Conservation (phyloP, 1,140 invertebrate species). For the Ectropis grisescens region DNA sequence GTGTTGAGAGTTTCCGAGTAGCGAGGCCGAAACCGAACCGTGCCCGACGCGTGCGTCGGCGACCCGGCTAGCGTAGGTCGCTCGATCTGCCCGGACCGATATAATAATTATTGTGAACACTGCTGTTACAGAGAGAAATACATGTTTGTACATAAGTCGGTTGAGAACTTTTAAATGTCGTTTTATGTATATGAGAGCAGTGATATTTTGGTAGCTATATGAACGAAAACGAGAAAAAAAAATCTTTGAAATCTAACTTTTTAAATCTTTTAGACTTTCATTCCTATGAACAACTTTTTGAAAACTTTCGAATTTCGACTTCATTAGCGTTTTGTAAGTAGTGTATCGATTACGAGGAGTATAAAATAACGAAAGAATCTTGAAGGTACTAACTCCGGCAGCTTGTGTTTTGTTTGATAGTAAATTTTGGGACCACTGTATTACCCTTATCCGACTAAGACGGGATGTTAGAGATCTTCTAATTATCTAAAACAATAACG, state of each 20-base stretch:
- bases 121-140: constrained; percentile 32
- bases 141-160: constrained; percentile 50
- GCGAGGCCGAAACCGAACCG: constrained; percentile 40
- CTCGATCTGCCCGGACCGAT: too few species aligned
- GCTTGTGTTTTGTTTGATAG: constrained; percentile 56
- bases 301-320: constrained; percentile 26
- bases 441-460: constrained; percentile 23
- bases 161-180: constrained; percentile 24
- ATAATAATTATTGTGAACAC: too few species aligned
- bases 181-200: constrained; percentile 53
- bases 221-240: constrained; percentile 7
- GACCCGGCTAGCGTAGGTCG: too few species aligned
- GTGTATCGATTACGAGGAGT: constrained; percentile 7
- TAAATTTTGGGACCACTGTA: constrained; percentile 65
- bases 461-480: constrained; percentile 26
- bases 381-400: constrained; percentile 18
- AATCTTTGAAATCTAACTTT: constrained; percentile 17
- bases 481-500: constrained; percentile 7
- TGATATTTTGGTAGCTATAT: constrained; percentile 54
- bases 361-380: too few species aligned
- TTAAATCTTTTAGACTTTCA: constrained; percentile 28
- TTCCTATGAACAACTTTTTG: constrained; percentile 12
- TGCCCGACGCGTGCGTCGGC: too few species aligned
- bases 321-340: constrained; percentile 40
- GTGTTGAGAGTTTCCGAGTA: too few species aligned